Evolutionary conservation across 2,888 invertebrate genomes (phyloP).

Genomic region (Serripes groenlandicus): DNA sequence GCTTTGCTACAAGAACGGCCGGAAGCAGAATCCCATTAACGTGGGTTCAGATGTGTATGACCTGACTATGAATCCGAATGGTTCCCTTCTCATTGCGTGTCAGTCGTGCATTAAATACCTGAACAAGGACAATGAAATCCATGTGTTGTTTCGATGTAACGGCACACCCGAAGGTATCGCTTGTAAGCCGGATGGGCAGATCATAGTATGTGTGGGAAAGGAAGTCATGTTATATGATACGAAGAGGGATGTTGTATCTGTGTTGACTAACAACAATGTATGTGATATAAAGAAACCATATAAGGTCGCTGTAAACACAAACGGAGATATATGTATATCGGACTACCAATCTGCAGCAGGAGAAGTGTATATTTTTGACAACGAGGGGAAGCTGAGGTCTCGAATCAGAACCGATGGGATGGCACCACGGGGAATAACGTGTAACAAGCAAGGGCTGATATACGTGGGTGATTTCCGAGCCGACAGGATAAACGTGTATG

Average conservation of each 20-base stretch:
- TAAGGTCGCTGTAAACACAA: slow-evolving; percentile 56
- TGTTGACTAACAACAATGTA: slow-evolving; percentile 20
- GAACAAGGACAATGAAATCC: slow-evolving; percentile 18
- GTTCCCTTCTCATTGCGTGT: slow-evolving; percentile 56
- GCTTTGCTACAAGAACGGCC: slow-evolving; percentile 53
- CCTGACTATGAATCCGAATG: slow-evolving; percentile 30
- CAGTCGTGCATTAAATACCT: slow-evolving; percentile 46
- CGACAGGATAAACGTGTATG: slow-evolving; percentile 62
- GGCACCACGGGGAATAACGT: slow-evolving; percentile 61
- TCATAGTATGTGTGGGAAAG: slow-evolving; percentile 43
- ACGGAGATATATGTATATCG: slow-evolving; percentile 64
- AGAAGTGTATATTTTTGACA: slow-evolving; percentile 60
- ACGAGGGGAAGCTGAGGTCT: slow-evolving; percentile 42
- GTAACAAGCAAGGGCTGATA: slow-evolving; percentile 57
- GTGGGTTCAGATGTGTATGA: slow-evolving; percentile 57
- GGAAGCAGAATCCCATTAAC: slow-evolving; percentile 30
- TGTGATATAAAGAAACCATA: slow-evolving; percentile 63
- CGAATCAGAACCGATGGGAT: slow-evolving; percentile 62
- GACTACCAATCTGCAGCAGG: slow-evolving; percentile 62
- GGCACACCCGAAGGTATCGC: slow-evolving; percentile 54
- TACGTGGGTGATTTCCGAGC: slow-evolving; percentile 61
- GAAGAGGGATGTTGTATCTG: slow-evolving; percentile 27
- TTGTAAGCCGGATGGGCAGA: slow-evolving; percentile 41
- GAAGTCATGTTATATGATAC: slow-evolving; percentile 33
- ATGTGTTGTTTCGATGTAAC: slow-evolving; percentile 45